Evolutionary conservation across 2,113 vertebrate species (phyloP).

Genomic region (Suricata suricatta): DNA sequence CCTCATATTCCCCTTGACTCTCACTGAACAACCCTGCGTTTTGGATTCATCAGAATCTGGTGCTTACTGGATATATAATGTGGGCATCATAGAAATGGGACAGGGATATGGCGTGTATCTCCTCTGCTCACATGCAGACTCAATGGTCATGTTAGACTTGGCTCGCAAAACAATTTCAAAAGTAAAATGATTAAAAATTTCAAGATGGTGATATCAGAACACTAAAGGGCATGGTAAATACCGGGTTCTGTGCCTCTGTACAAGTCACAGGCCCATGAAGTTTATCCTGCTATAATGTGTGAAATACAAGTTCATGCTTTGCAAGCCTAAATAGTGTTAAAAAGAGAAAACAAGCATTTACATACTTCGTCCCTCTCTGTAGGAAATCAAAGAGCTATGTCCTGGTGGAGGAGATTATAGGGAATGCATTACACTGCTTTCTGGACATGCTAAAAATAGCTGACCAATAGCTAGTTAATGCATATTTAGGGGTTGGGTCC

Average conservation of each 20-base stretch:
- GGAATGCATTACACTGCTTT: no score
- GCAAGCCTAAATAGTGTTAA: neutral
- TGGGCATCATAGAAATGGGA: rapidly evolving
- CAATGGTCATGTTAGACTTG: neutral
- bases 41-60: neutral
- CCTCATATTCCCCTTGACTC: neutral
- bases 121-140: neutral
- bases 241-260: neutral
- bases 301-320: neutral
- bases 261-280: neutral
- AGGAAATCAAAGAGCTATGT: no score
- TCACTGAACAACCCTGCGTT: neutral
- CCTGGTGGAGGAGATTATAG: no score
- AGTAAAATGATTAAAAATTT: neutral
- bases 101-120: neutral
- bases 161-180: neutral
- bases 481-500: no score
- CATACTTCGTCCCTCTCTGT: neutral
- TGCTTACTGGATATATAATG: neutral
- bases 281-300: no score
- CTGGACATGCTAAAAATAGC: no score
- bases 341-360: neutral
- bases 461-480: no score
- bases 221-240: neutral
- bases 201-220: neutral